Evolutionary conservation across 1,140 invertebrate genomes (phyloP).

Genomic region (Megalopta genalis): DNA sequence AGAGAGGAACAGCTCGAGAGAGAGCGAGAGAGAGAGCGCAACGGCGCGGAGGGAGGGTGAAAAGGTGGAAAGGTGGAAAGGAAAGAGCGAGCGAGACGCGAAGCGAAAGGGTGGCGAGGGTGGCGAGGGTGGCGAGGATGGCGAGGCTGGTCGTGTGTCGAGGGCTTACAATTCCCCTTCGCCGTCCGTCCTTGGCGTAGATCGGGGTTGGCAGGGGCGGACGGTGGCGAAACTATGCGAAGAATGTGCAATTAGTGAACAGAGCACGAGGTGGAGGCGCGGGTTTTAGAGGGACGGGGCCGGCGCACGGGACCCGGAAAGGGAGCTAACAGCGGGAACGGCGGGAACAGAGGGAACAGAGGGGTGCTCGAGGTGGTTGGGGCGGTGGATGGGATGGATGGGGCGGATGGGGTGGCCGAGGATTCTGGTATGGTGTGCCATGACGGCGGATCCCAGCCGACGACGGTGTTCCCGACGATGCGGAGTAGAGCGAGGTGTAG

Average conservation of each 20-base stretch:
- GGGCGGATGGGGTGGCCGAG: not conserved
- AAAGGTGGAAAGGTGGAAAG: too few relatives aligned
- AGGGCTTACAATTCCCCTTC: constrained; percentile 54
- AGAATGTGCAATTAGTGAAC: constrained; percentile 94
- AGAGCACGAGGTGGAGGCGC: constrained; percentile 77
- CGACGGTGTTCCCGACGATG: not conserved
- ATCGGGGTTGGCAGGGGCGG: constrained; percentile 50
- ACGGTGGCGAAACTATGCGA: constrained; percentile 90
- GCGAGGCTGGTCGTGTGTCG: constrained; percentile 53
- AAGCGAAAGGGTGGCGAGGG: constrained; percentile 19
- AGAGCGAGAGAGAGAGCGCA: too few relatives aligned
- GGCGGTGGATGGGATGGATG: too few relatives aligned
- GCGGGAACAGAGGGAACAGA: too few relatives aligned
- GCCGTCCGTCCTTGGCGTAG: constrained; percentile 46
- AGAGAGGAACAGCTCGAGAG: too few relatives aligned
- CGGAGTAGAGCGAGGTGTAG: not conserved
- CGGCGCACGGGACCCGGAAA: constrained; percentile 56
- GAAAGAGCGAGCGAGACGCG: not conserved
- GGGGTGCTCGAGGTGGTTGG: too few relatives aligned
- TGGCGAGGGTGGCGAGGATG: not conserved
- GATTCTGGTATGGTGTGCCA: constrained; percentile 63
- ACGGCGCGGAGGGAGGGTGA: too few relatives aligned
- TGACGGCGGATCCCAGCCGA: constrained; percentile 51
- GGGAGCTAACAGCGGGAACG: constrained; percentile 45
- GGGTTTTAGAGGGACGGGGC: constrained; percentile 49